Evolutionary conservation across 2,888 invertebrate species (phyloP), one percentile per base, ranked within the genome.

Genomic region (Callyntrura sp.): DNA sequence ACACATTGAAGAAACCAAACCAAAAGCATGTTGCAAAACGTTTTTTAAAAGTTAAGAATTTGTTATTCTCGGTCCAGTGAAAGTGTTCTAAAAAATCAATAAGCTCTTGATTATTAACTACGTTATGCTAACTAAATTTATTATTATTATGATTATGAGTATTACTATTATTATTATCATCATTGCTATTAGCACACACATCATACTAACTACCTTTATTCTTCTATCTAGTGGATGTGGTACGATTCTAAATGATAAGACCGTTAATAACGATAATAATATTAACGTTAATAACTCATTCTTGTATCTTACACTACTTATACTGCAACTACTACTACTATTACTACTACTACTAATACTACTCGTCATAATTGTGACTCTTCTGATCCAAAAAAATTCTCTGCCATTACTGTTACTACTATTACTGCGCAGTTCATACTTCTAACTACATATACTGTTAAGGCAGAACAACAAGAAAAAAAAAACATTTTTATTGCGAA

Each of bases 11-110:
- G n/a, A n/a, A n/a, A n/a, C n/a, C n/a, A n/a, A n/a, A n/a, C n/a
- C n/a, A n/a, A n/a, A n/a, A n/a, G n/a, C n/a, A n/a, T n/a, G n/a
- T n/a, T n/a, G n/a, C n/a, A n/a, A n/a, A n/a, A n/a, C n/a, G n/a
- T n/a, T n/a, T n/a, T n/a, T n/a, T n/a, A n/a, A n/a, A n/a, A n/a
- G n/a, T n/a, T n/a, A n/a, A n/a, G n/a, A n/a, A n/a, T 82, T 91
- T 86, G 85, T 87, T 92, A 88, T 91, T 90, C 89, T 91, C 92
- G 92, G 92, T 92, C 92, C 92, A 92, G 90, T 91, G 82, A 91
- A 92, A 90, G 92, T 92, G 92, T 92, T 92, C 92, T 92, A 79
- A 81, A 85, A 85, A 62, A 85, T 25, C 65, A 83, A 87, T 43
- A 85, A 73, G 82, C 68, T 76, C 57, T 85, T 60, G 23, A 25